These are phyloP conservation scores for Dicrurus megarhynchus DNA, from an alignment of 2,113 vertebrate genomes.

Conservation along the genomic window DNA sequence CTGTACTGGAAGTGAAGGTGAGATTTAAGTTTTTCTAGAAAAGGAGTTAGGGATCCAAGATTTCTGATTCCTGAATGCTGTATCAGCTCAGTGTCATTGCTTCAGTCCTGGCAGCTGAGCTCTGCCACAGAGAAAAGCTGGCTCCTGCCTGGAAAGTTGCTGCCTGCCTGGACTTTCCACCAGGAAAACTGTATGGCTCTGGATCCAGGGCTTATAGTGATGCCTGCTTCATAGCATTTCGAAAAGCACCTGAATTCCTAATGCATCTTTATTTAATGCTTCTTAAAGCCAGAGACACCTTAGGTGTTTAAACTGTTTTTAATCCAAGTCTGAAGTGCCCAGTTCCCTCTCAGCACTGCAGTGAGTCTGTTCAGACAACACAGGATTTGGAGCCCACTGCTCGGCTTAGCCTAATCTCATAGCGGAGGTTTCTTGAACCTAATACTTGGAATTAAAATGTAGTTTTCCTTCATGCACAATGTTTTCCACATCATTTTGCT, in stretches of 20 bases:
- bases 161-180: neutral
- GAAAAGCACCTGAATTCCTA: neutral
- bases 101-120: neutral
- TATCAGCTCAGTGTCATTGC: neutral
- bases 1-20: neutral
- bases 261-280: neutral
- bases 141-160: neutral
- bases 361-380: neutral
- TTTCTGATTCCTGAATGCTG: neutral
- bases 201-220: neutral
- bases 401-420: neutral
- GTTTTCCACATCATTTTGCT: neutral
- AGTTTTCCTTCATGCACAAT: neutral
- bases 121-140: neutral
- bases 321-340: neutral
- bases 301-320: neutral
- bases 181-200: neutral
- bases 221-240: neutral
- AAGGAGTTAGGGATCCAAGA: neutral
- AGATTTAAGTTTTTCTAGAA: neutral
- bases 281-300: neutral
- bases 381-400: neutral
- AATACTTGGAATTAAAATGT: neutral
- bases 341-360: neutral
- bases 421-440: neutral